Base-by-base conservation (phyloP, 1,140 invertebrate genomes). In the Platorchestia sp. region DNA sequence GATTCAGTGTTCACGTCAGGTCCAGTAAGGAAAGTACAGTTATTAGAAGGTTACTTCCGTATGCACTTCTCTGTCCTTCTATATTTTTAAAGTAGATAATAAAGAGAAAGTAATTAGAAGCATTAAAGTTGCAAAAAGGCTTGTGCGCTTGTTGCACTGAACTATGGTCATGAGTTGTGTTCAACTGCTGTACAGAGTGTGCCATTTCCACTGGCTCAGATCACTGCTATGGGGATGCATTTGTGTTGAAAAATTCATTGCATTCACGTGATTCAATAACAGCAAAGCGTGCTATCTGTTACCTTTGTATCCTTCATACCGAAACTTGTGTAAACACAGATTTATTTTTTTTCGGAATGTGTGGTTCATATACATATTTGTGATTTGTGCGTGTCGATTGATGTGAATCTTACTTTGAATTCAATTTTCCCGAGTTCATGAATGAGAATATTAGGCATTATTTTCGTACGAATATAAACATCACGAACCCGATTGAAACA, bases 1-100 rank as follows among this genome's bases (percentile, higher is more conserved):
- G 91, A 93, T 45, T 45, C 91, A 27, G 91, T 93, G 91, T 93
- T 93, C 91, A 93, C 91, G 91, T 93, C 91, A 93, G 43, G 91
- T 93, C 91, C 91, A 93, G 91, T 45, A 43, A 93, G 45, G 91
- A 93, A 93, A 93, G 91, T 93, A 93, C 43, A 93, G 91, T 45
- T 90, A 93, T 93, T 93, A 93, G 91, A 93, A 93, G 91, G 44
- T 45, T 47, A 44, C 91, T 16, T 93, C 44, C 47, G 91, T 93
- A 89, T 93, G 91, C 45, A 75, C 59, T 75, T 75, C 10, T 47
- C 43, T 93, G 45, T 45, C 45, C 43, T 93, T 44, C 10, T 16
- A 44, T 93, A 93, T 45, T 93, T 45, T 51, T n/a, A 93, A 44
- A 47, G 36, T 44, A 44, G 44, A 93, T 44, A 44, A 44, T 45